A percentile compares a stretch with the other conserved stretches of the same genome.
Evolutionary conservation across 2,113 vertebrate genomes (phyloP).

Genomic region (Euleptes europaea): DNA sequence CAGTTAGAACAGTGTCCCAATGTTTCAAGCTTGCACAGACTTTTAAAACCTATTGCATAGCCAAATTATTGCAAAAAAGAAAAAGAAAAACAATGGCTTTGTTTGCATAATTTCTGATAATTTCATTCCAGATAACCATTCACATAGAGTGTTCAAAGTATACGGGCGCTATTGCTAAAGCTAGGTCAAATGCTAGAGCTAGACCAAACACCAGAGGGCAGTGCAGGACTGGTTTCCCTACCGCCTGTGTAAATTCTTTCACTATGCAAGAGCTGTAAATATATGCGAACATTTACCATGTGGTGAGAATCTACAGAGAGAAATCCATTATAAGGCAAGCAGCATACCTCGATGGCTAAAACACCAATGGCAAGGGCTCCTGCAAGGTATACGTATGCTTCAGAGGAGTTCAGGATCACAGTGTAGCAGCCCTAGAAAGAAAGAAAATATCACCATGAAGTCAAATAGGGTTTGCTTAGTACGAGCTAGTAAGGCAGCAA

Average conservation of each 20-base stretch:
- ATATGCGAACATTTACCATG: fast-evolving
- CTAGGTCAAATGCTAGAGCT: constrained; percentile 12
- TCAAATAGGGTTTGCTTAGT: fast-evolving
- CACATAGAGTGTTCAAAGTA: not conserved
- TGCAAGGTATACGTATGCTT: constrained; percentile 90
- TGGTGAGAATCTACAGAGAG: not conserved
- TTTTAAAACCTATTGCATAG: not conserved
- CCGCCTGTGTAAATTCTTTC: not conserved
- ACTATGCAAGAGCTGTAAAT: not conserved
- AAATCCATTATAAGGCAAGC: not conserved
- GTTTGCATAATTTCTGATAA: not conserved
- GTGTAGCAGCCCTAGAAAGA: constrained; percentile 88
- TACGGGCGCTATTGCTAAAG: not conserved
- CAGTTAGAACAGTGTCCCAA: not conserved
- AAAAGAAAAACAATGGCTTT: not conserved
- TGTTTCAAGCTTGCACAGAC: not conserved
- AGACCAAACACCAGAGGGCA: constrained; percentile 36
- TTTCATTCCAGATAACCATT: not conserved
- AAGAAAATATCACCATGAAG: not conserved
- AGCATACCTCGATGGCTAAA: constrained; percentile 85
- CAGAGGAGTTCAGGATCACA: constrained; percentile 87
- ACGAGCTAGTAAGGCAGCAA: not conserved
- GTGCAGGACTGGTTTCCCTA: not conserved
- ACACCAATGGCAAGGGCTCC: constrained; percentile 91
- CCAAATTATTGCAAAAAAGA: not conserved